Conservation (phyloP, 2,113 vertebrate species). For the Lophura nycthemera region DNA sequence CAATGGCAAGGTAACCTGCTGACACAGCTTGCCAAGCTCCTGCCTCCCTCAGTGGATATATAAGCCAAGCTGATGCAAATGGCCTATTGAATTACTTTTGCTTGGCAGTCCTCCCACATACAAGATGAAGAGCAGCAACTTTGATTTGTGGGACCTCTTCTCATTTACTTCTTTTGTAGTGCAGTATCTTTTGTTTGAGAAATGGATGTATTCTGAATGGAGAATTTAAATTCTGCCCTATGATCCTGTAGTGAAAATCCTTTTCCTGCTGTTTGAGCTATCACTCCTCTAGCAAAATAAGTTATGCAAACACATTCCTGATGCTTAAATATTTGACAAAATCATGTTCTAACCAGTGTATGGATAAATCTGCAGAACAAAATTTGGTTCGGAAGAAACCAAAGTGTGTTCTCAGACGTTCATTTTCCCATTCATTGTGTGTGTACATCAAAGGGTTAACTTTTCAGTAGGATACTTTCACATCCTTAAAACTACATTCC, state of each 20-base stretch:
- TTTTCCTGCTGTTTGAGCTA: background rate
- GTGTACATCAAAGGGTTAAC: background rate
- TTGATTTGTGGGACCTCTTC: slow-evolving; percentile 30
- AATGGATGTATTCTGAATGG: background rate
- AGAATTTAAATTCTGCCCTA: background rate
- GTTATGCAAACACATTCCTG: background rate
- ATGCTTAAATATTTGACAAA: background rate
- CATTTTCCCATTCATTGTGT: background rate
- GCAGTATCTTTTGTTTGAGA: slow-evolving; percentile 9
- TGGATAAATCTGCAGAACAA: background rate
- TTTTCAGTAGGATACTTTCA: background rate
- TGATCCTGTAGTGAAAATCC: background rate
- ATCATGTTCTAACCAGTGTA: background rate
- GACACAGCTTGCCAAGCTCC: slow-evolving; percentile 47
- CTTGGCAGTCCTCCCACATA: slow-evolving; percentile 42
- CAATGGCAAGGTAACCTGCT: slow-evolving; percentile 52
- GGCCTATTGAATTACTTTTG: slow-evolving; percentile 36
- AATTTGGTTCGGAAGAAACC: background rate
- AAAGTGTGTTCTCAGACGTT: background rate
- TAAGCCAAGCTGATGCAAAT: slow-evolving; percentile 49
- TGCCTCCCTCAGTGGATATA: slow-evolving; percentile 14
- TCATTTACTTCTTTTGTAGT: background rate
- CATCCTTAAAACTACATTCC: background rate
- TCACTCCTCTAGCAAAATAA: background rate
- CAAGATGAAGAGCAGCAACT: slow-evolving; percentile 35